Percentiles rank a stretch among this genome's conserved stretches.
Conservation (phyloP, 2,797 vertebrate genomes). For the Eospalax fontanierii region DNA sequence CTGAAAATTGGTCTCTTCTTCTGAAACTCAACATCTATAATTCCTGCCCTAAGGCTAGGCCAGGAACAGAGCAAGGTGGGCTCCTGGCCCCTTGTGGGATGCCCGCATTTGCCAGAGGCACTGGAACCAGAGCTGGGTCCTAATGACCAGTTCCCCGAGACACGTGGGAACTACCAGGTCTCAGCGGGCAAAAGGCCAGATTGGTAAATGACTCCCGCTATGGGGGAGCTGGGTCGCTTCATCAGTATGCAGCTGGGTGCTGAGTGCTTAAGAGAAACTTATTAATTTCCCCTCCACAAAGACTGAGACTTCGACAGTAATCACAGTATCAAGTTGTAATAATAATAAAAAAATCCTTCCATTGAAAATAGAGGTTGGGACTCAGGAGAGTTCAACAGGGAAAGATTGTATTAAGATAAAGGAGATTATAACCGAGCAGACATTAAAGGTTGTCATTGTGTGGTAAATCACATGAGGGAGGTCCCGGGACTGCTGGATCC, state of each 20-base stretch:
- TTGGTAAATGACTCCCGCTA: conserved; percentile 79
- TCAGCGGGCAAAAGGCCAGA: conserved; percentile 75
- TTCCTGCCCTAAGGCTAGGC: neutral
- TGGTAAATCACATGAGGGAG: conserved; percentile 87
- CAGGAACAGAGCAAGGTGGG: neutral
- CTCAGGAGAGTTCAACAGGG: conserved; percentile 88
- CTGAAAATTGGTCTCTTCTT: neutral
- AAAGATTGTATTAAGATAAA: conserved; percentile 92
- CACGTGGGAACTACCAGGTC: conserved; percentile 24
- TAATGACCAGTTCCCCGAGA: neutral
- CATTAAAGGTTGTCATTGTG: conserved; percentile 88
- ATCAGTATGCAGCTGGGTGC: conserved; percentile 85
- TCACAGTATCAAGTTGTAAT: conserved; percentile 89
- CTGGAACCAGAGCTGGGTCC: neutral
- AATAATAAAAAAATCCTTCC: conserved; percentile 84
- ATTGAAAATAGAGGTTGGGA: conserved; percentile 86
- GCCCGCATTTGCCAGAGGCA: rapidly evolving
- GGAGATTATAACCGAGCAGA: conserved; percentile 86
- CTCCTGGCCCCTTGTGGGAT: neutral
- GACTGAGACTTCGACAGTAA: conserved; percentile 87
- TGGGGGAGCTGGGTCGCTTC: neutral
- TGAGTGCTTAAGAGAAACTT: conserved; percentile 89
- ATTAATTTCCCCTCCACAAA: conserved; percentile 90
- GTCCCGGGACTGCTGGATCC: conserved; percentile 64
- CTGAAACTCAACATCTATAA: neutral